These are phyloP conservation scores for Pristiophorus japonicus DNA, from an alignment of 2,113 vertebrate species.

Conservation along the genomic window DNA sequence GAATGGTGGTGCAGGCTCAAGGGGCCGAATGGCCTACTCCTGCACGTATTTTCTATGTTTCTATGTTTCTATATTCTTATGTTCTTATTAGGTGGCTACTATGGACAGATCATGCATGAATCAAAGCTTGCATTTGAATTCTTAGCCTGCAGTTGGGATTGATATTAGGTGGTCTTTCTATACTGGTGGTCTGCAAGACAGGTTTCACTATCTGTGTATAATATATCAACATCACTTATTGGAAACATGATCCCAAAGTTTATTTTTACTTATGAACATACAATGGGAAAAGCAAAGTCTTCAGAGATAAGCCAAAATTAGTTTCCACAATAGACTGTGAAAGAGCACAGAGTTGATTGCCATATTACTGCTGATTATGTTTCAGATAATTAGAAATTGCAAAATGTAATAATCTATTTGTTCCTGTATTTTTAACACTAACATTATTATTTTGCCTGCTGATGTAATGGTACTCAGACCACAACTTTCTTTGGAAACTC, in stretches of 20 bases:
- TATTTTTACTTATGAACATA: slow-evolving; percentile 15
- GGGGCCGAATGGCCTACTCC: too few relatives aligned
- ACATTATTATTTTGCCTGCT: background rate
- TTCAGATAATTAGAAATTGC: background rate
- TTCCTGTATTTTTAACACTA: background rate
- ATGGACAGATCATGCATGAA: background rate
- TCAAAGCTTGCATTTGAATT: background rate
- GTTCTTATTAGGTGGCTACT: background rate
- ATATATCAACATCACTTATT: background rate
- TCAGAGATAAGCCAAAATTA: background rate
- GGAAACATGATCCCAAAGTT: slow-evolving; percentile 33
- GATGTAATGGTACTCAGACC: background rate
- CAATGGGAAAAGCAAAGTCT: slow-evolving; percentile 4
- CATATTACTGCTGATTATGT: background rate
- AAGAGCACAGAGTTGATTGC: background rate
- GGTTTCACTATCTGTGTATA: too few relatives aligned
- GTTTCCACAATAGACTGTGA: background rate
- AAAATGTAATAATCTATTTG: background rate
- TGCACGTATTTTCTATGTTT: too few relatives aligned
- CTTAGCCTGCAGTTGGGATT: background rate
- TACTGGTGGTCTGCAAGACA: background rate
- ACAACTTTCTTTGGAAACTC: background rate
- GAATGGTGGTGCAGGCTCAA: too few relatives aligned
- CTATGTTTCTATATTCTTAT: too few relatives aligned
- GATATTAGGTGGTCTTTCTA: background rate